Conservation (phyloP, 2,113 vertebrate genomes). For the Urocynchramus pylzowi region DNA sequence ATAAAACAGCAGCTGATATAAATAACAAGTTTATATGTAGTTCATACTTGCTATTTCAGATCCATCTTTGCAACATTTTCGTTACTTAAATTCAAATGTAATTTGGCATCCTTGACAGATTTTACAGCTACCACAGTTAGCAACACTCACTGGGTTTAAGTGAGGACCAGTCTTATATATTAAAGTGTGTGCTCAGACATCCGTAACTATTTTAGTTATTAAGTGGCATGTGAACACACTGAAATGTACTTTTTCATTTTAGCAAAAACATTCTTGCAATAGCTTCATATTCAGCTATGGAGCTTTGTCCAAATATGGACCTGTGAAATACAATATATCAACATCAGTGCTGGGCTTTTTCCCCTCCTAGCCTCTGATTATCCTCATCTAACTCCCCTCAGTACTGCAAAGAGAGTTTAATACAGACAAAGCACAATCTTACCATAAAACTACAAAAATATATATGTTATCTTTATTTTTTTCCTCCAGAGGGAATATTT, state of each 20-base stretch:
- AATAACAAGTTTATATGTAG: not conserved
- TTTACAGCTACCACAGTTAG: not conserved
- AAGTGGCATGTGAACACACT: constrained; percentile 38
- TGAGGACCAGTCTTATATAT: not conserved
- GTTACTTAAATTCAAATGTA: not conserved
- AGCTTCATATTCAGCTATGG: constrained; percentile 36
- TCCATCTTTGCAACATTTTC: not conserved
- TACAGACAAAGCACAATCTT: not conserved
- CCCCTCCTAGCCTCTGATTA: not conserved
- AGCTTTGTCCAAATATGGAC: constrained; percentile 71
- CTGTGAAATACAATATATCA: constrained; percentile 24
- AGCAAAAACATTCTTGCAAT: constrained; percentile 65
- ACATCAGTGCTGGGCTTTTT: not conserved
- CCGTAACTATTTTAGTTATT: constrained; percentile 46
- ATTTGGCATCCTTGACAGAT: not conserved
- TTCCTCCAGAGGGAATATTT: not conserved
- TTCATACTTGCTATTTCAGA: not conserved
- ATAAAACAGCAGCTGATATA: not conserved
- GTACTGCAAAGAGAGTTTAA: not conserved
- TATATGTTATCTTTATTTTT: not conserved
- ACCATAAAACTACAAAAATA: not conserved
- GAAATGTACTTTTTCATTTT: constrained; percentile 12
- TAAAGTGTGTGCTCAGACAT: not conserved
- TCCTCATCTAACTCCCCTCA: not conserved
- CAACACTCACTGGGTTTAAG: not conserved